A percentile compares a stretch with the other conserved stretches of the same genome.
Evolutionary conservation across 2,113 vertebrate species (phyloP).

Genomic region (Hystrix cristata): DNA sequence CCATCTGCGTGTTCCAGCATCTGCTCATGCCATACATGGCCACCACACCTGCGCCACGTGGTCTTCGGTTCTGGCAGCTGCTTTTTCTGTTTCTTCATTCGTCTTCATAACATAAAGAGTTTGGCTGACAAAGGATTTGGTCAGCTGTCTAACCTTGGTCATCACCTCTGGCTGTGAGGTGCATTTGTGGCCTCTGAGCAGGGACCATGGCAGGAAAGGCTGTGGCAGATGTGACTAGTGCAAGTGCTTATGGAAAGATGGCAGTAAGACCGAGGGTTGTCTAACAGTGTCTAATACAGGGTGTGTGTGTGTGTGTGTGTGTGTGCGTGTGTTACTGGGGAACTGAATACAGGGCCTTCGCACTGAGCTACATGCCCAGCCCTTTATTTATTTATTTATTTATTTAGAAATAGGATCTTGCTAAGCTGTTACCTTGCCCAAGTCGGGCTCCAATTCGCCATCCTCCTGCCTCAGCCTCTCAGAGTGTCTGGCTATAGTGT

Average conservation of each 20-base stretch:
- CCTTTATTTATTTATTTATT: not conserved
- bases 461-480: not conserved
- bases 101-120: not conserved
- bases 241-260: not conserved
- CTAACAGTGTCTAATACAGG: not conserved
- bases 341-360: not conserved
- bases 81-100: not conserved
- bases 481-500: not conserved
- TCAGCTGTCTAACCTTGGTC: not conserved
- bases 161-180: not conserved
- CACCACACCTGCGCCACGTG: not conserved
- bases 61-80: not conserved
- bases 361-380: not conserved
- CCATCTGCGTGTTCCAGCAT: not conserved
- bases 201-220: not conserved
- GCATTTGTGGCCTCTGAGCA: not conserved
- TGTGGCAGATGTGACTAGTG: not conserved
- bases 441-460: not conserved
- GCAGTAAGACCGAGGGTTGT: not conserved
- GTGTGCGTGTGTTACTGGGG: not conserved
- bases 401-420: not conserved
- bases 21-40: not conserved
- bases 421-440: not conserved
- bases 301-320: not conserved
- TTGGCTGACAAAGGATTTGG: not conserved